Conservation (phyloP, 2,888 invertebrate species). For the Melikaiella ostensackeni region DNA sequence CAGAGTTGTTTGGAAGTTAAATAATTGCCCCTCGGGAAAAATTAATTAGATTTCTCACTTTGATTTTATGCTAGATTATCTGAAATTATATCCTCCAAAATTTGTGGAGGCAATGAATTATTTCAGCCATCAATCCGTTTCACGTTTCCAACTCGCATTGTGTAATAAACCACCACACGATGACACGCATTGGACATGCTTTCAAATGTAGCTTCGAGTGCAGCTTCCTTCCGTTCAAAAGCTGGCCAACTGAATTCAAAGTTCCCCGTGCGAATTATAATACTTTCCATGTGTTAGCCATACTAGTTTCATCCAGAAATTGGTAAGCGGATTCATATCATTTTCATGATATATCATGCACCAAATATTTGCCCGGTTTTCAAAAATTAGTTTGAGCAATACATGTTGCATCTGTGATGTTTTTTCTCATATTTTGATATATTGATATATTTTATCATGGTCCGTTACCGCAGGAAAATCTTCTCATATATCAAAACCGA, state of each 20-base stretch:
- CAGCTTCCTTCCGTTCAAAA: conserved; percentile 34
- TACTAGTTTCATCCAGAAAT: conserved; percentile 1
- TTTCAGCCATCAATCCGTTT: conserved; percentile 34
- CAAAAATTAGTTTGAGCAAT: too few species aligned
- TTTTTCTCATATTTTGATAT: too few species aligned
- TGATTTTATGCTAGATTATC: background rate
- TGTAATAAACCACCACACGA: conserved; percentile 32
- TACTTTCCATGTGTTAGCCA: background rate
- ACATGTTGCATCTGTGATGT: too few species aligned
- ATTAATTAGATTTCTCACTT: background rate
- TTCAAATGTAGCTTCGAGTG: conserved; percentile 34
- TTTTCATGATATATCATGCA: background rate
- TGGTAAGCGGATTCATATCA: background rate
- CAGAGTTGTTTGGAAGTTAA: background rate
- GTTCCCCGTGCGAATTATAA: background rate
- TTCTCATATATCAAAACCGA: too few species aligned
- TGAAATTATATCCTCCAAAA: background rate
- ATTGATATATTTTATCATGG: too few species aligned
- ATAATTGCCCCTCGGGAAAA: background rate
- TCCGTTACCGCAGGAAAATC: too few species aligned
- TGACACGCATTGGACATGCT: conserved; percentile 35
- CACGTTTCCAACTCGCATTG: conserved; percentile 29
- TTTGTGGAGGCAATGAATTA: conserved; percentile 9
- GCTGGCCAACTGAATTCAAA: conserved; percentile 16
- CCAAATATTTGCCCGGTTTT: too few species aligned